Evolutionary conservation across 2,888 invertebrate species (phyloP), one percentile per base, ranked within the genome.

Genomic region (Dasysyrphus tricinctus): DNA sequence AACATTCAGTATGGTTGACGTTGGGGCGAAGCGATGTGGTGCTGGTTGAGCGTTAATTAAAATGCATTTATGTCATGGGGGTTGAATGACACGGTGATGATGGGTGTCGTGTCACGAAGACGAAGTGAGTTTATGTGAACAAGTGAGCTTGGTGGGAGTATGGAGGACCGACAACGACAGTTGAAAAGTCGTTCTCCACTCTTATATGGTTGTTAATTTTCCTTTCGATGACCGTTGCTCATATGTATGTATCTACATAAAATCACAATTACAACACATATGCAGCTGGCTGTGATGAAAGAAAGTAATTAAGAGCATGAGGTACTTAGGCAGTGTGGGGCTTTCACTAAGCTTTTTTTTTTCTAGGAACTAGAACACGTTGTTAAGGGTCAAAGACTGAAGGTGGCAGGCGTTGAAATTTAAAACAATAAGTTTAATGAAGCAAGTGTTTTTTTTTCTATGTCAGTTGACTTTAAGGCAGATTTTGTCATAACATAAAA

Each of bases 11-110:
- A 3, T 24, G 59, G 72, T 65, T 56, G 42, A 37, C 63, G 70
- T 32, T 56, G 44, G 39, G 57, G 54, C 39, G 73, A 69, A 39
- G 47, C 47, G 8, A 47, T 47, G 47, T 16, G n/a, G 83, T 70
- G 54, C 49, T 63, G 19, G 73, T 63, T 74, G 81, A 78, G 57
- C 70, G 78, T 78, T 86, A 86, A 86, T 86, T 86, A 86, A 86
- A 86, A 86, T 86, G 86, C 86, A 86, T 86, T 86, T 86, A 77
- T 86, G 86, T 77, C 85, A 85, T 70, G 74, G 76, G 77, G 81
- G 81, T 82, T 82, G 86, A 86, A 86, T 82, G 82, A 86, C 86
- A 86, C n/a, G 82, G 39, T 72, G 82, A 86, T 82, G 82, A 82
- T 86, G 86, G 82, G 82, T 86, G 78, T 79, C 82, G 86, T 86